Base-by-base conservation (phyloP, 2,888 invertebrate genomes). In the Pediacus dermestoides region DNA sequence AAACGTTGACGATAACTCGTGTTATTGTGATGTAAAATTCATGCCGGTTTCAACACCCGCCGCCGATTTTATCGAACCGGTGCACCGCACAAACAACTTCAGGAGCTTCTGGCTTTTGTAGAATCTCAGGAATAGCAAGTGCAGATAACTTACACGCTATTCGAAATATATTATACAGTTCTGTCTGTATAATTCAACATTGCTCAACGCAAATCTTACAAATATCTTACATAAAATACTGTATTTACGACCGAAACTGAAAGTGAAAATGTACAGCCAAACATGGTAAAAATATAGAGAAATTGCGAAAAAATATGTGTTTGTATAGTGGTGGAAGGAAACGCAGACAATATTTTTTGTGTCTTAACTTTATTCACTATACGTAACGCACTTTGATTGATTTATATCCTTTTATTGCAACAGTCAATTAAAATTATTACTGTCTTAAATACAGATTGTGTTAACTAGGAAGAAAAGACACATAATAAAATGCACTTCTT, bases 141-240 rank as follows among this genome's bases (percentile, higher is more conserved):
- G 28, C 7, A 28, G 28, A 28, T 28, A 28, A 28, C 13, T 28
- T 28, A 28, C 28, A 28, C 28, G 28, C 28, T 28, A 28, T 28
- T 28, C 14, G 11, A 28, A 28, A 28, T 28, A 28, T 28, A 28
- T 28, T 28, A 28, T 28, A 28, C 28, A 28, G 4, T 28, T 28
- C 28, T 28, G 28, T 28, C 28, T 28, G 13, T 13, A 28, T 28
- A 28, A 28, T n/a, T 28, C 28, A n/a, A 28, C 28, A 28, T 28
- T 28, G 28, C 28, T 28, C 28, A 28, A 28, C 28, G 7, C 11
- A 14, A 11, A 28, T 23, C 4, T n/a, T n/a, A n/a, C n/a, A n/a
- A n/a, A n/a, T n/a, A n/a, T n/a, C n/a, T n/a, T n/a, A n/a, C n/a
- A n/a, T n/a, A n/a, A n/a, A n/a, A n/a, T n/a, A n/a, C n/a, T n/a